Base-by-base conservation (phyloP, 2,888 invertebrate species). In the Lasioglossum zephyrum region DNA sequence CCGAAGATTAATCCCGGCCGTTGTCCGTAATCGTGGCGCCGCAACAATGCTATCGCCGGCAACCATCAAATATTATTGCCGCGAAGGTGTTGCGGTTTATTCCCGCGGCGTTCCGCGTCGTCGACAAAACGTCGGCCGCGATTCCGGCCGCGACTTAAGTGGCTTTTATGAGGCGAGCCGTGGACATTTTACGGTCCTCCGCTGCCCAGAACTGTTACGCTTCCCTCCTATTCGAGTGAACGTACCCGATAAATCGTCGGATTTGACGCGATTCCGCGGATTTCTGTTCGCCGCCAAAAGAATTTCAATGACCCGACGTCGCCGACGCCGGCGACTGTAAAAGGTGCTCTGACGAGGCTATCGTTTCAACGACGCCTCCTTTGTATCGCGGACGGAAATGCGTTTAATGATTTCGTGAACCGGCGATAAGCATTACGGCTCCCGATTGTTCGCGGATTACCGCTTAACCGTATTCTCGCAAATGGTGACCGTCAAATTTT, bases 121-220 rank as follows among this genome's bases (percentile, higher is more conserved):
- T 82, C 87, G 44, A 47, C 76, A 57, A 82, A 83, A 88, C 72
- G 70, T 74, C 74, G n/a, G 49, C 66, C 36, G 36, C 36, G 53
- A 53, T 66, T 66, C 66, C 66, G 66, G 66, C 36, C 8, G 18
- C 75, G 66, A 60, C 77, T 47, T 79, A 72, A 79, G 79, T 70
- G 75, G 72, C 78, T 85, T 88, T 88, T 83, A 88, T 70, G 85
- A 85, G 70, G 22, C 5, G 16, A 31, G 60, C 75, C 74, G 49
- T 53, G 73, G 82, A 57, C 72, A 82, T 88, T 88, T 88, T 88
- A 88, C 77, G 82, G 31, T 53, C 41, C 73, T n/a, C 57, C 36
- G 26, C 63, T 63, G 47, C 36, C 47, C 60, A 44, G 36, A 26
- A 53, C 31, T 16, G 78, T 84, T 81, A 79, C 66, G 26, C 31